Base-by-base conservation (phyloP, 1,140 invertebrate genomes). In the Helicoverpa zea region DNA sequence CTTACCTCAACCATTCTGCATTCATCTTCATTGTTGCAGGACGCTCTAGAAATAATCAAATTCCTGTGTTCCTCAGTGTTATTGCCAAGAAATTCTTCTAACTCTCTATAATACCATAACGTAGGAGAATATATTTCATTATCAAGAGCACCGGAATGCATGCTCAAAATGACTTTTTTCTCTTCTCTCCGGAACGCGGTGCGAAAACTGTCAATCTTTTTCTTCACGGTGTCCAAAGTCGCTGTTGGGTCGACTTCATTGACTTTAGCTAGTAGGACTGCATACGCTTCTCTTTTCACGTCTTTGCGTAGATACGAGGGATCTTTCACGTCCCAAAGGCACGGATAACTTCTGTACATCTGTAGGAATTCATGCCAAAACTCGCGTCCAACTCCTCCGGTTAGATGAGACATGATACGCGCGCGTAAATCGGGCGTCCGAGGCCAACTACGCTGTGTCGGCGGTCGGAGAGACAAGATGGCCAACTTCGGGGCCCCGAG, bases 321-420 rank as follows among this genome's bases (percentile, higher is more conserved):
- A 13, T 68, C 64, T 13, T 49, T 68, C 3, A 18, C 11, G 11
- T 68, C n/a, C 64, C 64, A 68, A 5, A 68, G 3, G 10, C 64
- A 68, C 2, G 64, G 43, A 68, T 13, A 68, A 49, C 64, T 49
- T 49, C 35, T 68, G 3, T 68, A 68, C 5, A 68, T 7, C 4
- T 68, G 64, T 12, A 68, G 43, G 16, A 68, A 68, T 13, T 68
- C 64, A 3, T 12, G 49, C 64, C 64, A 68, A 43, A 68, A 68
- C 9, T 68, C 16, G 10, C 64, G 64, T 23, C 64, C 18, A 49
- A 43, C n/a, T 11, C 4, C 18, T 49, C 18, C 16, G 13, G 10
- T 18, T 66, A 10, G 56, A 23, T 61, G 58, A 7, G 58, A 30
- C 16, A 68, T 49, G n/a, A 16, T 16, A 23, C 64, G 35, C n/a